Percentiles rank a stretch among this genome's conserved stretches.
Evolutionary conservation across 2,113 vertebrate genomes (phyloP).

Genomic region (Scalopus aquaticus): DNA sequence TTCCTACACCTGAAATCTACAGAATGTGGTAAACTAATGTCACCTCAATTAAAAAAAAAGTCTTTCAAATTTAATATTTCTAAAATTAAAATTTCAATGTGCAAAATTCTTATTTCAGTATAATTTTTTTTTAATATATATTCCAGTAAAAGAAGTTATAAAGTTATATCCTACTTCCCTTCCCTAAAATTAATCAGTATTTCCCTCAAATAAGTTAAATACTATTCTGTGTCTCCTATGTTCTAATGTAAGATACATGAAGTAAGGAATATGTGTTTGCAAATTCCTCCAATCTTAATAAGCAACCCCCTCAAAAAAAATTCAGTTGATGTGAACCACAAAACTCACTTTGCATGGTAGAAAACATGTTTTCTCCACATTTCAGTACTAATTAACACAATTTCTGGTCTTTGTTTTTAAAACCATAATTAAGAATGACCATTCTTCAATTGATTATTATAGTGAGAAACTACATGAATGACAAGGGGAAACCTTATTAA

Average conservation of each 20-base stretch:
- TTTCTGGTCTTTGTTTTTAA: constrained; percentile 39
- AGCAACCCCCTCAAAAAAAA: not conserved
- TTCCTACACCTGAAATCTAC: no score
- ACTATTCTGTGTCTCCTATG: not conserved
- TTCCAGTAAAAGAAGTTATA: no score
- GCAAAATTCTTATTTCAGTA: not conserved
- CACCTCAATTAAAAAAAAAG: no score
- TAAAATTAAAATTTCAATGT: not conserved
- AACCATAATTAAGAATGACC: not conserved
- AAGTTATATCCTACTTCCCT: not conserved
- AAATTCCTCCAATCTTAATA: not conserved
- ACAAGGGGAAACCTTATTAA: not conserved
- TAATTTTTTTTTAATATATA: no score
- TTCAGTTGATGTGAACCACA: not conserved
- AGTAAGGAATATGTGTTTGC: not conserved
- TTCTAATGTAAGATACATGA: not conserved
- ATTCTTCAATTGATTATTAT: constrained; percentile 1
- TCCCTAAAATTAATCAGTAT: no score
- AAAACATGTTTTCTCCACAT: not conserved
- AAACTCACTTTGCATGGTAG: not conserved
- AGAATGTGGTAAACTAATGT: no score
- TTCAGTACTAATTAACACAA: not conserved
- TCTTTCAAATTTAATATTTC: not conserved
- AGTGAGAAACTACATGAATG: not conserved
- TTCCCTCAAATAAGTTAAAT: not conserved